Evolutionary conservation across 1,140 invertebrate species (phyloP).

Genomic region (Brachionus rubens): DNA sequence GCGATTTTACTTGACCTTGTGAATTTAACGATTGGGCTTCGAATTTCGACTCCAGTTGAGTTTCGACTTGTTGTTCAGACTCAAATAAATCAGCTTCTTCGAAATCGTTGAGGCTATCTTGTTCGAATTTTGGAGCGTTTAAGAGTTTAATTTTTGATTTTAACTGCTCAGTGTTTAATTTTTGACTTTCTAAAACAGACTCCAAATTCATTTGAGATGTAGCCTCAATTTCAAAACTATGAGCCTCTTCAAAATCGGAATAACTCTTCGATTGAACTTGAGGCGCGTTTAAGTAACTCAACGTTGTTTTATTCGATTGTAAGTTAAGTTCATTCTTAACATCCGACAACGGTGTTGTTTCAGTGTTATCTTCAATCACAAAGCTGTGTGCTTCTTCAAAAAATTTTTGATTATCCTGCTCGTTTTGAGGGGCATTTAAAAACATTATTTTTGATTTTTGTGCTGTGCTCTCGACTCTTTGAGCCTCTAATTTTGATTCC

Average conservation of each 20-base stretch:
- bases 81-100: neutral
- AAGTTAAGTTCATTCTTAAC: neutral
- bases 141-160: neutral
- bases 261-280: neutral
- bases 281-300: neutral
- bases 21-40: neutral
- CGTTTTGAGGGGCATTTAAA: neutral
- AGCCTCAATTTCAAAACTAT: neutral
- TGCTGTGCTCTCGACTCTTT: neutral
- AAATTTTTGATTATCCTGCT: neutral
- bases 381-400: neutral
- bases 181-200: neutral
- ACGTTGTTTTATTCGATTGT: neutral
- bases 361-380: neutral
- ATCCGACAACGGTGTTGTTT: neutral
- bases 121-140: neutral
- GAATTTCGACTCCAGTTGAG: neutral
- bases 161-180: neutral
- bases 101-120: neutral
- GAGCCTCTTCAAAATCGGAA: constrained; percentile 10
- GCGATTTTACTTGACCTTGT: neutral
- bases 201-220: neutral
- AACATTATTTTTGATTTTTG: neutral
- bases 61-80: neutral
- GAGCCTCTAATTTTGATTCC: neutral